phyloP scores from a whole-genome alignment of 2,888 invertebrate species.

The Phyllotreta striolata region DNA sequence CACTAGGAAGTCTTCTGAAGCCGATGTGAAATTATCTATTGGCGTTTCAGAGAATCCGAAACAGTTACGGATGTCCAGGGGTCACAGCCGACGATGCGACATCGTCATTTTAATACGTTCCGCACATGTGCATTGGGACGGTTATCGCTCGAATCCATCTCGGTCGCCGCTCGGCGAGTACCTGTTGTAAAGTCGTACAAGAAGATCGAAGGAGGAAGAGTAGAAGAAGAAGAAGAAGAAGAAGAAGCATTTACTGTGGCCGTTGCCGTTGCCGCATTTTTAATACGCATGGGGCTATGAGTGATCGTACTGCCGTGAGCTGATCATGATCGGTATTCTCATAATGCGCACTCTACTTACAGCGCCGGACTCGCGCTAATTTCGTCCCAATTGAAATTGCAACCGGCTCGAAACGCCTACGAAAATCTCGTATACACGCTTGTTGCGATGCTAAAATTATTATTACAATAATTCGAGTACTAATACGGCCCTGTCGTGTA shows the following conservation, averaged over 20 bases:
- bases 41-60: constrained; percentile 40
- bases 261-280: constrained; percentile 45
- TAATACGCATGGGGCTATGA: constrained; percentile 49
- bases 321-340: constrained; percentile 52
- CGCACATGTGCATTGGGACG: constrained; percentile 49
- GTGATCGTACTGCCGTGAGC: constrained; percentile 52
- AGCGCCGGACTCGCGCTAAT: constrained; percentile 16
- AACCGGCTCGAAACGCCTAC: too few relatives aligned
- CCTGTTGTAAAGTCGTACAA: constrained; percentile 40
- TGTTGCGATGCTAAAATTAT: too few relatives aligned
- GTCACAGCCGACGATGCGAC: constrained; percentile 44
- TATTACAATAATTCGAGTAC: not conserved
- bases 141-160: constrained; percentile 46
- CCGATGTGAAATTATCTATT: too few relatives aligned
- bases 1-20: too few relatives aligned
- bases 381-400: not conserved
- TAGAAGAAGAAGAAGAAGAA: constrained; percentile 31
- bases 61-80: constrained; percentile 47
- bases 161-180: constrained; percentile 48
- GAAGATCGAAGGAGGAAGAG: constrained; percentile 35
- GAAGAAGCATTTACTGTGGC: constrained; percentile 48
- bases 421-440: too few relatives aligned
- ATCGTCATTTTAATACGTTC: constrained; percentile 46
- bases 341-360: constrained; percentile 45
- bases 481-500: constrained; percentile 27